phyloP scores from a whole-genome alignment of 2,888 invertebrate genomes.

The Andrena marginata region DNA sequence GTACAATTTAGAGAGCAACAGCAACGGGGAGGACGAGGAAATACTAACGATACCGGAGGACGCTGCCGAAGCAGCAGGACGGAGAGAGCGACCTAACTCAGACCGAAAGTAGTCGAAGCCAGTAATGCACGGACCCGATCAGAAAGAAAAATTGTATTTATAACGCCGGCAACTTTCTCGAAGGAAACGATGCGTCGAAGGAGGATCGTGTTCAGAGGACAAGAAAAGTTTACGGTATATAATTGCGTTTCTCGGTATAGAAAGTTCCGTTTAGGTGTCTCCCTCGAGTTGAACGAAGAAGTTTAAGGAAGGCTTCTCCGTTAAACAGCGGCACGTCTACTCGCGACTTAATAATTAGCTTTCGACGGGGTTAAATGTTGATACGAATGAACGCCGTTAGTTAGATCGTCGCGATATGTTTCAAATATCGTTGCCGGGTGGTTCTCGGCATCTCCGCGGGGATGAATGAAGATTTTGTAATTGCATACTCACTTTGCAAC shows the following conservation, averaged over 20 bases:
- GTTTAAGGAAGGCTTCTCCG: not conserved
- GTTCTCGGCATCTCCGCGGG: too few species aligned
- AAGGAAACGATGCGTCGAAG: conserved; percentile 31
- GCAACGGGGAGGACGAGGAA: not conserved
- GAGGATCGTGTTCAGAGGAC: conserved; percentile 21
- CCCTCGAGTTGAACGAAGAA: not conserved
- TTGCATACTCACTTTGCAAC: conserved; percentile 94
- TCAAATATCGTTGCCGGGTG: not conserved
- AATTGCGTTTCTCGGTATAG: conserved; percentile 46
- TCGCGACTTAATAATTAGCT: conserved; percentile 9
- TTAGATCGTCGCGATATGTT: not conserved
- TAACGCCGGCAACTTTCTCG: conserved; percentile 49
- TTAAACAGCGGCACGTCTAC: not conserved
- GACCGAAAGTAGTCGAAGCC: conserved; percentile 39
- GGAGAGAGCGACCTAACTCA: not conserved
- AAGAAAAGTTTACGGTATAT: conserved; percentile 40
- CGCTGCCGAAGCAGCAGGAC: not conserved
- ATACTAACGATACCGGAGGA: not conserved
- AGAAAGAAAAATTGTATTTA: conserved; percentile 46
- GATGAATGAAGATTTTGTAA: not conserved
- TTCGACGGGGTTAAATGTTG: not conserved
- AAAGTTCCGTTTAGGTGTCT: conserved; percentile 41
- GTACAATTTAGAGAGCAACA: not conserved
- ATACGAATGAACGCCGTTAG: not conserved
- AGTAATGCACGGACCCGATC: conserved; percentile 3